These are phyloP conservation scores for Engystomops pustulosus DNA, from an alignment of 2,113 vertebrate genomes.

Conservation along the genomic window DNA sequence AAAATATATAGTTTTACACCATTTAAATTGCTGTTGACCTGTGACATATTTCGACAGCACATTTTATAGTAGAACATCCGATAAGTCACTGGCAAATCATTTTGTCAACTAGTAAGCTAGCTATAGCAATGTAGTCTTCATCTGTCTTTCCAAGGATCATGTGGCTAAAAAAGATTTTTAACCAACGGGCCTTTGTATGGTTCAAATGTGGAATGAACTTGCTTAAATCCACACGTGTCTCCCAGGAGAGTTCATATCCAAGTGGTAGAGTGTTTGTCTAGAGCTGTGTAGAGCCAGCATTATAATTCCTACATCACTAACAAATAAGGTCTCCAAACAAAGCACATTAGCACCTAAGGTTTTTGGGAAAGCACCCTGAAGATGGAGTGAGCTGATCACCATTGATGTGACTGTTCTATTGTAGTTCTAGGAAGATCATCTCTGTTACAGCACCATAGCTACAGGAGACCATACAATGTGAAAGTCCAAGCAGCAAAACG, in stretches of 20 bases:
- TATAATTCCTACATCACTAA: no score
- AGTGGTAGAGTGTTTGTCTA: background rate
- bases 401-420: no score
- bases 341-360: no score
- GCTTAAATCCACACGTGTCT: background rate
- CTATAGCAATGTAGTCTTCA: background rate
- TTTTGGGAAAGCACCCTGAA: no score
- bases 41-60: background rate
- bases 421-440: no score
- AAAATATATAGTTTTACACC: background rate
- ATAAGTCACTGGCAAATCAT: background rate
- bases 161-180: background rate
- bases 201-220: background rate
- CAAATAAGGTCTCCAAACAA: no score
- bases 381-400: no score
- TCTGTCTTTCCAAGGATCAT: background rate
- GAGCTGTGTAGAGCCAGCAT: no score
- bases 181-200: background rate
- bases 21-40: conserved; percentile 5
- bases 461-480: no score
- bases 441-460: no score
- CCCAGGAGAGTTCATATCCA: background rate
- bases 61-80: background rate
- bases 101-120: background rate
- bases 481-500: no score